Evolutionary conservation across 64 coral and sea anemone species (phyloP).

Genomic region (Orbicella faveolata): DNA sequence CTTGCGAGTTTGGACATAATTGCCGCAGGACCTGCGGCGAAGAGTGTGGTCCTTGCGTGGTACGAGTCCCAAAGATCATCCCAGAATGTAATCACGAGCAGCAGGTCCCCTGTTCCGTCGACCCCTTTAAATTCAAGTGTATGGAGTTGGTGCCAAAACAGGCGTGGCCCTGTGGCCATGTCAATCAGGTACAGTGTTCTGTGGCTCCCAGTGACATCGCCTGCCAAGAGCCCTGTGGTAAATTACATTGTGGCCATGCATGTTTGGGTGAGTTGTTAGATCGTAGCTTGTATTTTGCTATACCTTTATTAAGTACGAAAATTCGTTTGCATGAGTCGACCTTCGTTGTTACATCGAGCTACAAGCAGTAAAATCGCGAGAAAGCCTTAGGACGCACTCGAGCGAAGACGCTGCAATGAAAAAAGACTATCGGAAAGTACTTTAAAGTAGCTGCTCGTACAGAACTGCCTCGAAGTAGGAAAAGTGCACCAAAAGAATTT

Average conservation of each 20-base stretch:
- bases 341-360: too few species aligned
- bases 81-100: conserved; percentile 45
- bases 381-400: too few species aligned
- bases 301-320: too few species aligned
- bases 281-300: not conserved
- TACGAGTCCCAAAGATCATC: conserved; percentile 34
- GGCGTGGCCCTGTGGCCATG: conserved; percentile 64
- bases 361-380: too few species aligned
- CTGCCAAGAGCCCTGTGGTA: conserved; percentile 45
- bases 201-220: not conserved
- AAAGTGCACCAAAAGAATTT: too few species aligned
- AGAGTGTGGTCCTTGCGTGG: conserved; percentile 51
- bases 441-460: too few species aligned
- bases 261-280: conserved; percentile 38
- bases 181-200: conserved; percentile 22
- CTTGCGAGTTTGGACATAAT: conserved; percentile 36
- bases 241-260: conserved; percentile 40
- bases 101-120: conserved; percentile 47
- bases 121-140: conserved; percentile 48
- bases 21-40: conserved; percentile 36
- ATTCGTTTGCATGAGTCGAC: too few species aligned
- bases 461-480: too few species aligned
- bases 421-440: too few species aligned
- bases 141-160: conserved; percentile 18
- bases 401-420: too few species aligned